Base-by-base conservation (phyloP, 64 coral and sea anemone species). In the Porites lutea region DNA sequence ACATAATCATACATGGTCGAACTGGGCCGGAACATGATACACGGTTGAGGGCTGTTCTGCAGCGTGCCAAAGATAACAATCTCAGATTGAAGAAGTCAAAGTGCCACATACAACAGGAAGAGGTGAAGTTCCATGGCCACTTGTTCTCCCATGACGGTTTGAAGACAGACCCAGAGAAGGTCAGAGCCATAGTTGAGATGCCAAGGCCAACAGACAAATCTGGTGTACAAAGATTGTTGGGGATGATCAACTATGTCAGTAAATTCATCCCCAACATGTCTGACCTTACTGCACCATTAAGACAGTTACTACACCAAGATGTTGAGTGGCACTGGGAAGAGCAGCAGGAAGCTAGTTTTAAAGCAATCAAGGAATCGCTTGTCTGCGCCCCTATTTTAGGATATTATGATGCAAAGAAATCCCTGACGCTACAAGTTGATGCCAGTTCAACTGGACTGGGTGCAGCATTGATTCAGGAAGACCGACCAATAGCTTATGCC, bases 261-360 rank as follows among this genome's bases (percentile, higher is more conserved):
- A 92, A 92, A 45, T 92, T 86, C 65, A 61, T 92, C 45, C 68
- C 82, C 49, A 92, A 87, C 72, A 86, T 87, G 82, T 86, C 90
- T 4, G 82, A 86, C 52, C 77, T 92, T 52, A 92, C 90, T 46
- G 90, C 90, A 46, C 82, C 90, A 15, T 50, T 92, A 4, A 77
- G 90, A 86, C 4, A 71, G 10, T 18, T 92, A 6, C 90, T 78
- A 45, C 44, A 75, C 2, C 60, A 87, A 46, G 90, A 86, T 67
- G 77, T 83, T 78, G 67, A 61, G n/a, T 92, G 90, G 81, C 81
- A 86, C 77, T 92, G 90, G 90, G n/a, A 68, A 23, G 57, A 86
- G 37, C 70, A 92, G 27, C 90, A 92, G 63, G 72, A 92, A 44
- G 37, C 11, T 55, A 77, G 79, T 51, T 92, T 92, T 18, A 60